Conservation (phyloP, 2,797 vertebrate genomes). For the Salarias fasciatus region DNA sequence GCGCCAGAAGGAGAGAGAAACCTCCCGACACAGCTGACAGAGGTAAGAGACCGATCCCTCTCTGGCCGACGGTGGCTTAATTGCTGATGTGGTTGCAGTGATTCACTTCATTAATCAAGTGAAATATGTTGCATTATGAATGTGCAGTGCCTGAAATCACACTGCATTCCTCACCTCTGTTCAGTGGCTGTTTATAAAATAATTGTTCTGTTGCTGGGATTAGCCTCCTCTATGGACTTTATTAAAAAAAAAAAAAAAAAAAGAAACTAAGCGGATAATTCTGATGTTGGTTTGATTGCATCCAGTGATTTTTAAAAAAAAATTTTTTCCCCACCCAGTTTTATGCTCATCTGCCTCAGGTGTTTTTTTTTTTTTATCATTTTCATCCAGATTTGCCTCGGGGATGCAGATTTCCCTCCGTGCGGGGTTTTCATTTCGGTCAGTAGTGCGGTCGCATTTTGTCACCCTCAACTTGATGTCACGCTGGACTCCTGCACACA, state of each 20-base stretch:
- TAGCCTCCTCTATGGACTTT: slow-evolving; percentile 25
- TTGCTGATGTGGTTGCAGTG: slow-evolving; percentile 34
- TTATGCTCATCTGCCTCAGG: slow-evolving; percentile 2
- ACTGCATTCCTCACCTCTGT: slow-evolving; percentile 6
- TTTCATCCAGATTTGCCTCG: not conserved
- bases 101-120: slow-evolving; percentile 22
- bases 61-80: slow-evolving; percentile 22
- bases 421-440: slow-evolving; percentile 11
- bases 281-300: slow-evolving; percentile 30
- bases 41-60: slow-evolving; percentile 70
- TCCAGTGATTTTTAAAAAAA: too few species aligned
- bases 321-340: slow-evolving; percentile 14
- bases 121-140: slow-evolving; percentile 3
- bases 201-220: slow-evolving; percentile 20
- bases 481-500: slow-evolving; percentile 53
- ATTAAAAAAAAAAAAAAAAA: not conserved
- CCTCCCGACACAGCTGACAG: slow-evolving; percentile 56
- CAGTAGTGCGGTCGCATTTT: slow-evolving; percentile 47
- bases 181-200: slow-evolving; percentile 14
- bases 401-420: slow-evolving; percentile 2
- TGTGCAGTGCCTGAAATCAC: slow-evolving; percentile 9
- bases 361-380: slow-evolving; percentile 4
- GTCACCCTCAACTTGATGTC: slow-evolving; percentile 60
- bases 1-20: slow-evolving; percentile 58
- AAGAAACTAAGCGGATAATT: slow-evolving; percentile 17